phyloP scores from a whole-genome alignment of 2,888 invertebrate species.

The Gnatocerus cornutus region DNA sequence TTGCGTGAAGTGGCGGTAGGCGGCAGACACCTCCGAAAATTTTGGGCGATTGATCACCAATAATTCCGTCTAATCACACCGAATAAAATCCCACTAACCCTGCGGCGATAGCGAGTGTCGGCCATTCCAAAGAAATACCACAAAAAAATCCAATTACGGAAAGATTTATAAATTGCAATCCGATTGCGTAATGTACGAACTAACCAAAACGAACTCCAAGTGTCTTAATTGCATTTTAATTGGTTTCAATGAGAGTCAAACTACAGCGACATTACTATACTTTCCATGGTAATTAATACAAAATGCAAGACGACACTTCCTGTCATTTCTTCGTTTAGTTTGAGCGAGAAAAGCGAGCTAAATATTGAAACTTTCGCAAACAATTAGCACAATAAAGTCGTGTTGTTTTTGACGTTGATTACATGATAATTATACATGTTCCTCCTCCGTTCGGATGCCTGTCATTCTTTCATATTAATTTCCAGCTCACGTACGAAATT shows the following conservation, averaged over 20 bases:
- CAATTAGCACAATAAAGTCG: neutral
- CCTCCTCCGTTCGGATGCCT: conserved; percentile 21
- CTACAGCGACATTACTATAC: conserved; percentile 1
- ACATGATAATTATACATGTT: conserved; percentile 20
- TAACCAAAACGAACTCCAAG: conserved; percentile 31
- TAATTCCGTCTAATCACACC: no score
- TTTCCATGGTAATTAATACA: conserved; percentile 25
- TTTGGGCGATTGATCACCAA: no score
- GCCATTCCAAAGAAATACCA: neutral
- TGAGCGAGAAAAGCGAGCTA: neutral
- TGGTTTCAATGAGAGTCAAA: conserved; percentile 28
- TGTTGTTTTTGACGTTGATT: conserved; percentile 13
- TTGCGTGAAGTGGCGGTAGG: conserved; percentile 16
- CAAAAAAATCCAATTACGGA: neutral
- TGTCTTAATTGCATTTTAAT: conserved; percentile 49
- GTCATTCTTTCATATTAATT: conserved; percentile 19
- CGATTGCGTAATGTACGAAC: conserved; percentile 25
- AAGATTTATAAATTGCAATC: conserved; percentile 23
- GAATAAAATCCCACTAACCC: neutral
- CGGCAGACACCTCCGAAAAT: conserved; percentile 9
- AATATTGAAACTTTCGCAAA: conserved; percentile 5
- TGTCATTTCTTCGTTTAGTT: neutral
- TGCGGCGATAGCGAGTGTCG: neutral
- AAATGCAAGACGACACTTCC: conserved; percentile 23
- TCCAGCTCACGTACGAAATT: conserved; percentile 1